These are phyloP conservation scores for Megalops cyprinoides DNA, from an alignment of 2,797 vertebrate genomes.

Conservation along the genomic window DNA sequence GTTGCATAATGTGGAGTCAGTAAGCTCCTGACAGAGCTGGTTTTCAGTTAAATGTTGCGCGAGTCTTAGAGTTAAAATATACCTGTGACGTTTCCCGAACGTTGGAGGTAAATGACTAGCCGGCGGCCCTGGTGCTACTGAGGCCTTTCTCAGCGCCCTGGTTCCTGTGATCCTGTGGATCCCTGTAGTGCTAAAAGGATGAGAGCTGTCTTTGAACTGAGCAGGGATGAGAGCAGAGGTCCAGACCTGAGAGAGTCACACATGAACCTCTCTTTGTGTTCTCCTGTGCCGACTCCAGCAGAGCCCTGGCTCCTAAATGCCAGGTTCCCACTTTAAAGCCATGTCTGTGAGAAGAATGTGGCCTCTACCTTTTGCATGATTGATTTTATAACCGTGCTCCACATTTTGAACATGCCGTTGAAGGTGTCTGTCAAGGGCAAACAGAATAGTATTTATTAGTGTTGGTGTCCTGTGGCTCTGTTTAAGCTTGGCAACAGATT, in stretches of 20 bases:
- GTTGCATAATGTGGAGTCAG: too few species aligned
- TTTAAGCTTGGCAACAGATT: too few species aligned
- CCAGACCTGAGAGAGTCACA: constrained; percentile 25
- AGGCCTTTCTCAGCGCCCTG: too few species aligned
- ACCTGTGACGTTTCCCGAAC: too few species aligned
- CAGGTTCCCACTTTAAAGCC: too few species aligned
- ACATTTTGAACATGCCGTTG: not conserved
- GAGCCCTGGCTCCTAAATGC: constrained; percentile 29
- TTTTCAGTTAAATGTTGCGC: too few species aligned
- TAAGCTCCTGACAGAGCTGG: too few species aligned
- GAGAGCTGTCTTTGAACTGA: constrained; percentile 27
- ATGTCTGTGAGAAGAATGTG: not conserved
- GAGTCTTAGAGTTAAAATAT: not conserved
- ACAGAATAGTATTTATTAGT: not conserved
- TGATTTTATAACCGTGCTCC: not conserved
- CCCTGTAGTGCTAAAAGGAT: constrained; percentile 16
- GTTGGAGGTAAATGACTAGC: too few species aligned
- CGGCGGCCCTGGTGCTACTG: too few species aligned
- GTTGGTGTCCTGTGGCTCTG: not conserved
- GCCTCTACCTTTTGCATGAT: not conserved
- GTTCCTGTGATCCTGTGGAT: too few species aligned
- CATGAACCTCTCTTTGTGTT: constrained; percentile 13
- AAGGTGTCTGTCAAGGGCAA: not conserved
- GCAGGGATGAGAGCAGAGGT: constrained; percentile 22
- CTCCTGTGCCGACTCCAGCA: constrained; percentile 15